Evolutionary conservation across 2,113 vertebrate species (phyloP).

Genomic region (Pithys albifrons): DNA sequence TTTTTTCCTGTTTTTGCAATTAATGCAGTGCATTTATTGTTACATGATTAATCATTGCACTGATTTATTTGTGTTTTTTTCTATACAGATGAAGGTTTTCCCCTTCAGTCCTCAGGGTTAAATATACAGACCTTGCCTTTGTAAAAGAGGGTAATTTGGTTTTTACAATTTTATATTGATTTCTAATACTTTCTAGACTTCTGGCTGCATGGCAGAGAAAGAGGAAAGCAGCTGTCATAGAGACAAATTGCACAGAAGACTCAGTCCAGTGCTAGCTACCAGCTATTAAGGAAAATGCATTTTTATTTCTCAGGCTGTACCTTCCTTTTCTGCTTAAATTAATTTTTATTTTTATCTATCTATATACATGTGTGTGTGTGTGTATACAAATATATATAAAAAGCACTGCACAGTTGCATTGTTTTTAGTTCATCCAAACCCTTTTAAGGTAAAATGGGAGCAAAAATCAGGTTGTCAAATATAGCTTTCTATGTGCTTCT

Average conservation of each 20-base stretch:
- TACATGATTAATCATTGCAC: not conserved
- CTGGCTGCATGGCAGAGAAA: not conserved
- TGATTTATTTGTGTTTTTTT: not conserved
- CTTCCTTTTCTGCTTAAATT: not conserved
- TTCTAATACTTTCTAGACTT: not conserved
- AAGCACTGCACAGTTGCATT: not conserved
- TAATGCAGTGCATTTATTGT: not conserved
- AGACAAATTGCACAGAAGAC: not conserved
- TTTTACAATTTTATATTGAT: not conserved
- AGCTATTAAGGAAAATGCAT: not conserved
- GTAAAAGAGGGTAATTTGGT: not conserved
- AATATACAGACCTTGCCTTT: not conserved
- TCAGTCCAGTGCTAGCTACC: not conserved
- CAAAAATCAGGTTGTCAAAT: not conserved
- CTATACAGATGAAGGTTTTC: not conserved
- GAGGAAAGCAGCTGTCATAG: not conserved
- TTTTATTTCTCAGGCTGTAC: not conserved
- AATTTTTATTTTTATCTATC: not conserved
- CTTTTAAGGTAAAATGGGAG: not conserved
- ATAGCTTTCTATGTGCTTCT: not conserved
- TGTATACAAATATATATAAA: not conserved
- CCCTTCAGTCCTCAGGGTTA: not conserved
- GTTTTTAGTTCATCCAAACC: not conserved
- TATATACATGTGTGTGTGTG: not conserved
- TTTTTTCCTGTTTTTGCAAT: not conserved